These are phyloP conservation scores for Molossus molossus DNA, from an alignment of 2,797 vertebrate genomes.

Conservation along the genomic window DNA sequence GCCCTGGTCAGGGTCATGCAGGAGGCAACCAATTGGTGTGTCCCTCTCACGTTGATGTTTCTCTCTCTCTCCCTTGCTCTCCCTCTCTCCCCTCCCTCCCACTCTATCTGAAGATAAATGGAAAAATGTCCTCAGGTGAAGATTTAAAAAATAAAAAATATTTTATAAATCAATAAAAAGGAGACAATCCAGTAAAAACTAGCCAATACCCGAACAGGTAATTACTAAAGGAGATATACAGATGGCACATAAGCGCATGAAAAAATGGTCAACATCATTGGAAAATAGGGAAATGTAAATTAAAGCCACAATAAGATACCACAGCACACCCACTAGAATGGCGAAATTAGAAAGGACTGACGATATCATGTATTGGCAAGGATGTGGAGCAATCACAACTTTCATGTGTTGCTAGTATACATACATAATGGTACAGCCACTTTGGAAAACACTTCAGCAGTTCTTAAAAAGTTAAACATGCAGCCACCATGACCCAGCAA, in stretches of 20 bases:
- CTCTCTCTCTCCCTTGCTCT: too few relatives aligned
- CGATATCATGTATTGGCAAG: not conserved
- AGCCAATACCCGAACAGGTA: not conserved
- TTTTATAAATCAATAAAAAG: not conserved
- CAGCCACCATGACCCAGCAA: not conserved
- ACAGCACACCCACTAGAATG: not conserved
- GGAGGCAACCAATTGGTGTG: too few relatives aligned
- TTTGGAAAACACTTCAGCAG: constrained; percentile 27
- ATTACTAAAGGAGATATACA: not conserved
- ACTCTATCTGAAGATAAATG: too few relatives aligned
- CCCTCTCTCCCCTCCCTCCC: too few relatives aligned
- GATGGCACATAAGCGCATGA: not conserved
- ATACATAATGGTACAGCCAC: not conserved
- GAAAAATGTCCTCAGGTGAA: not conserved
- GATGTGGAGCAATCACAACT: not conserved
- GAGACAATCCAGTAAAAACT: not conserved
- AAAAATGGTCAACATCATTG: not conserved
- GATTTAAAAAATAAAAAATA: not conserved
- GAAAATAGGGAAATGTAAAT: not conserved
- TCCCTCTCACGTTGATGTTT: too few relatives aligned
- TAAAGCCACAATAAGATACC: not conserved
- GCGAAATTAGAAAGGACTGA: not conserved
- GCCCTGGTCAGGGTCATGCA: too few relatives aligned
- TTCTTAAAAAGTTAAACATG: constrained; percentile 15
- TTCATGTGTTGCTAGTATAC: not conserved